Percentiles rank a stretch among this genome's conserved stretches.
Evolutionary conservation across 2,797 vertebrate genomes (phyloP).

Genomic region (Lacerta agilis): DNA sequence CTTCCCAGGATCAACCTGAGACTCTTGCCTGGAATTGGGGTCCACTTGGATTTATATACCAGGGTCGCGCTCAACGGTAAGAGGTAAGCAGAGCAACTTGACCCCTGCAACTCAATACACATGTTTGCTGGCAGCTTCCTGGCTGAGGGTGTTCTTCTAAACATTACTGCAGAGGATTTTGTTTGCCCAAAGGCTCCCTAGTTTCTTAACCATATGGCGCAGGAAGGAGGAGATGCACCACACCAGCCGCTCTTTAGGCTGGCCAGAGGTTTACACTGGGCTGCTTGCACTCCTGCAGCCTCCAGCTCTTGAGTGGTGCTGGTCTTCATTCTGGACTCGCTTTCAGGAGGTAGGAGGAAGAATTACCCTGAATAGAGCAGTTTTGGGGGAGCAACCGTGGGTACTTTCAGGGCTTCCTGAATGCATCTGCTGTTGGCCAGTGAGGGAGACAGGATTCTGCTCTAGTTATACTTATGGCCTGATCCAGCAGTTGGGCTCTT

Average conservation of each 20-base stretch:
- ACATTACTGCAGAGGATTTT: no score
- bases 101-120: not conserved
- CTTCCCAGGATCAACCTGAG: constrained; percentile 68
- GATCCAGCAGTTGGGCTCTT: not conserved
- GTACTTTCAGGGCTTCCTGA: not conserved
- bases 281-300: not conserved
- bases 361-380: not conserved
- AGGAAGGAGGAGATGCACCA: not conserved
- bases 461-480: not conserved
- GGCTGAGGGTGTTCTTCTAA: not conserved
- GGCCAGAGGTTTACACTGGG: not conserved
- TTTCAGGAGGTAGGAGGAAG: not conserved
- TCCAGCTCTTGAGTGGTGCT: not conserved
- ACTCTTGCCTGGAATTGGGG: constrained; percentile 64
- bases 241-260: not conserved
- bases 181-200: not conserved
- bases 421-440: not conserved
- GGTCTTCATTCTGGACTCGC: not conserved
- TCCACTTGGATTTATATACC: constrained; percentile 68
- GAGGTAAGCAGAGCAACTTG: not conserved
- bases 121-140: no score
- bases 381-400: not conserved
- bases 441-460: not conserved
- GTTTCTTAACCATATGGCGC: not conserved
- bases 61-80: constrained; percentile 63